These are phyloP conservation scores for Brenthis ino DNA, from an alignment of 2,888 invertebrate genomes.

Conservation along the genomic window DNA sequence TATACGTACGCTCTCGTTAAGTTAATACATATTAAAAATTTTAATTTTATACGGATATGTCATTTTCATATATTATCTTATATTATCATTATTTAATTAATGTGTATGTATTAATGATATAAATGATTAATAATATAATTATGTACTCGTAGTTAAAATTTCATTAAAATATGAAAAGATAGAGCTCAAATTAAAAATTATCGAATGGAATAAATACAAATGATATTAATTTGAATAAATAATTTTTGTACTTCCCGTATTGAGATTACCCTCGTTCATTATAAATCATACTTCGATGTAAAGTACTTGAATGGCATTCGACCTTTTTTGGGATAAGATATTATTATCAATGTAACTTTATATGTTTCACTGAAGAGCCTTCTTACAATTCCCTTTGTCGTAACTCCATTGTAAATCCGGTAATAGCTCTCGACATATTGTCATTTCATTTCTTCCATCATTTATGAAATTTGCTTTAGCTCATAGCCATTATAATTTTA, in stretches of 20 bases:
- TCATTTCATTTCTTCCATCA: conserved; percentile 66
- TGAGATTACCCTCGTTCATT: conserved; percentile 14
- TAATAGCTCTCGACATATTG: conserved; percentile 69
- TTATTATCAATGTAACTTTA: conserved; percentile 65
- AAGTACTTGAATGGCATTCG: conserved; percentile 40
- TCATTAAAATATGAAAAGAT: too few species aligned
- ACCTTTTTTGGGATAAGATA: conserved; percentile 38
- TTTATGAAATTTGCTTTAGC: conserved; percentile 65
- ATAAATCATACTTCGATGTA: conserved; percentile 28
- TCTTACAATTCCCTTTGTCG: conserved; percentile 70
- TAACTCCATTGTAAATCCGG: conserved; percentile 64
- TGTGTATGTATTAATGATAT: too few species aligned
- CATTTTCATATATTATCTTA: too few species aligned
- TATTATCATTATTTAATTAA: too few species aligned
- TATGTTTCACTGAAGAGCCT: conserved; percentile 59
- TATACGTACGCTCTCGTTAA: too few species aligned
- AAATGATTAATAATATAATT: too few species aligned
- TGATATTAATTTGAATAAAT: too few species aligned
- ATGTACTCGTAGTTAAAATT: too few species aligned
- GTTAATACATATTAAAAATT: too few species aligned
- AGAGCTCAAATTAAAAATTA: too few species aligned
- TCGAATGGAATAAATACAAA: too few species aligned
- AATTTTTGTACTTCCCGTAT: background rate
- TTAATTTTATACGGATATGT: too few species aligned
- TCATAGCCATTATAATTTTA: conserved; percentile 13